Conservation (phyloP, 2,888 invertebrate species). For the Papilio demoleus region DNA sequence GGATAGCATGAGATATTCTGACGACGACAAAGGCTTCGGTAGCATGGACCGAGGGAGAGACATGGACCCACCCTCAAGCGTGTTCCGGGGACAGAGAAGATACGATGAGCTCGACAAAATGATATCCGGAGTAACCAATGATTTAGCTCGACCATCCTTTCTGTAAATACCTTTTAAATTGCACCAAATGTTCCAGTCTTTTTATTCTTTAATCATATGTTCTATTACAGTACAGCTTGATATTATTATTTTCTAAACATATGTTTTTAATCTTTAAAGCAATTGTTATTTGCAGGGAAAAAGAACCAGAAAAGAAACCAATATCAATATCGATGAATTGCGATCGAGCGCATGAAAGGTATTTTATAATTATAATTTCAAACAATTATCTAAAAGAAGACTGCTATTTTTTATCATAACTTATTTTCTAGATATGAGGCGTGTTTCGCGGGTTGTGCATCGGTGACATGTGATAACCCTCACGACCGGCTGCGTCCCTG, state of each 20-base stretch:
- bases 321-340: constrained; percentile 61
- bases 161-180: constrained; percentile 44
- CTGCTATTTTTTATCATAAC: too few relatives aligned
- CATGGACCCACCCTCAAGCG: constrained; percentile 50
- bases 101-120: constrained; percentile 63
- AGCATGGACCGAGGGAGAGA: constrained; percentile 57
- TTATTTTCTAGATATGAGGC: constrained; percentile 70
- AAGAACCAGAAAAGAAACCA: constrained; percentile 65
- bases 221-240: neutral
- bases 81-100: constrained; percentile 56
- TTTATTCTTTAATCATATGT: neutral
- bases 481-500: constrained; percentile 75
- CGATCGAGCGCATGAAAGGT: constrained; percentile 74
- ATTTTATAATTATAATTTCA: constrained; percentile 36
- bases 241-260: neutral
- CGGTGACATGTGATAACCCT: constrained; percentile 77
- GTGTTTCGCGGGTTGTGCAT: constrained; percentile 76
- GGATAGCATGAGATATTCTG: constrained; percentile 60
- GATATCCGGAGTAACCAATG: constrained; percentile 58
- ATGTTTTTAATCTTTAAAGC: constrained; percentile 37
- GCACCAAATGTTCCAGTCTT: neutral
- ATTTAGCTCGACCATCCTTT: constrained; percentile 52
- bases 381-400: neutral
- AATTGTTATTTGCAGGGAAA: constrained; percentile 59
- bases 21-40: constrained; percentile 58